Evolutionary conservation across 2,888 invertebrate species (phyloP).

Genomic region (Barypeithes pellucidus): DNA sequence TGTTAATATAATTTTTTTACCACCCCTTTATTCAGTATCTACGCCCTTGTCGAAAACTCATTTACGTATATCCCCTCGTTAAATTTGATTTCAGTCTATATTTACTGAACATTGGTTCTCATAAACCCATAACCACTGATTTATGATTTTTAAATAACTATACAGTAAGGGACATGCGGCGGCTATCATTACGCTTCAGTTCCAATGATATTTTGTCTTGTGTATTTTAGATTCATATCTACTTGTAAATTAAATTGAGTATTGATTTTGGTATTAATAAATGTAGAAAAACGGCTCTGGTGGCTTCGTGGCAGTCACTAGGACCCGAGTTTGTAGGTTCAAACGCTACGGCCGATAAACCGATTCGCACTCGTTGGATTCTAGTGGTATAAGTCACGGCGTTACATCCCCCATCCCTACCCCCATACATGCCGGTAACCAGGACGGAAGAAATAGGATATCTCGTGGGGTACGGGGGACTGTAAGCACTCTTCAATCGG

Average conservation of each 20-base stretch:
- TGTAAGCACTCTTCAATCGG: too few relatives aligned
- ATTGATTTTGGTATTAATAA: background rate
- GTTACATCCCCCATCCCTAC: too few relatives aligned
- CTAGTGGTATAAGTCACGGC: too few relatives aligned
- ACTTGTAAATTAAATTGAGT: background rate
- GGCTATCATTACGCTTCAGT: slow-evolving; percentile 10
- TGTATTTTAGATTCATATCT: background rate
- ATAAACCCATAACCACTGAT: slow-evolving; percentile 55
- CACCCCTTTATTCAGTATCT: background rate
- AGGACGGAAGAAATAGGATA: too few relatives aligned
- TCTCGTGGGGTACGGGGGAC: too few relatives aligned
- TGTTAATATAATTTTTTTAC: too few relatives aligned
- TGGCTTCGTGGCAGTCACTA: too few relatives aligned
- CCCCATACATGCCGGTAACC: too few relatives aligned
- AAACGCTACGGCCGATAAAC: too few relatives aligned
- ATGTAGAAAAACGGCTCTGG: too few relatives aligned
- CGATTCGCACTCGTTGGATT: too few relatives aligned
- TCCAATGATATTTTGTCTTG: slow-evolving; percentile 13
- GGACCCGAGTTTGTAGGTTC: too few relatives aligned
- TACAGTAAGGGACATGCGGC: slow-evolving; percentile 14
- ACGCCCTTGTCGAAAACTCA: slow-evolving; percentile 40
- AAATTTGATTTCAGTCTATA: slow-evolving; percentile 49
- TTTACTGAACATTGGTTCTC: slow-evolving; percentile 58
- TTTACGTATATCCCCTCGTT: slow-evolving; percentile 53
- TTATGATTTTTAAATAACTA: slow-evolving; percentile 56